Percentiles rank a stretch among this genome's conserved stretches.
These are phyloP conservation scores for Allenopithecus nigroviridis DNA, from an alignment of 2,797 vertebrate species.

Conservation along the genomic window DNA sequence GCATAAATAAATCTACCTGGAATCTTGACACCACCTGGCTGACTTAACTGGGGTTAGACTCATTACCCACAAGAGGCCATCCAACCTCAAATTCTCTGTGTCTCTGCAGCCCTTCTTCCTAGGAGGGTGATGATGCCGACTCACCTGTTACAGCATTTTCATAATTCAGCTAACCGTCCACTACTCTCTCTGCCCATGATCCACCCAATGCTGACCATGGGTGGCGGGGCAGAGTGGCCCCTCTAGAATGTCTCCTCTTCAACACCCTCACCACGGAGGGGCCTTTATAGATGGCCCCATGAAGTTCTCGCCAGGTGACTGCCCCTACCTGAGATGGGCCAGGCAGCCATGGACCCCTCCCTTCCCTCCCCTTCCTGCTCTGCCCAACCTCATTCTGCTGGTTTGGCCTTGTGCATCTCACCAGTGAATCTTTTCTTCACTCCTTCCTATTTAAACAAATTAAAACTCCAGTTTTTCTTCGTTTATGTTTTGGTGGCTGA, in stretches of 20 bases:
- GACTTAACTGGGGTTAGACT: not conserved
- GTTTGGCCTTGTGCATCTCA: not conserved
- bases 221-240: not conserved
- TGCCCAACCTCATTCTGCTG: not conserved
- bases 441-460: not conserved
- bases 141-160: not conserved
- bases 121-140: not conserved
- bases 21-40: not conserved
- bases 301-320: not conserved
- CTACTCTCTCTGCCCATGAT: not conserved
- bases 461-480: not conserved
- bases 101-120: not conserved
- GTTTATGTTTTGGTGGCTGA: not conserved
- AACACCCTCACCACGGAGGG: not conserved
- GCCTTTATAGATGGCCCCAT: not conserved
- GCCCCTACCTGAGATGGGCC: not conserved
- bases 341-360: fast-evolving
- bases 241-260: not conserved
- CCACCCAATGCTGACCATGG: not conserved
- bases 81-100: not conserved
- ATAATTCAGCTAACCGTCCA: not conserved
- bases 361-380: no score
- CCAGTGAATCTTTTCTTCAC: not conserved
- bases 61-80: not conserved
- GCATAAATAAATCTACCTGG: not conserved